These are phyloP conservation scores for Trichomalopsis sarcophagae DNA, from an alignment of 1,140 invertebrate species.

Conservation along the genomic window DNA sequence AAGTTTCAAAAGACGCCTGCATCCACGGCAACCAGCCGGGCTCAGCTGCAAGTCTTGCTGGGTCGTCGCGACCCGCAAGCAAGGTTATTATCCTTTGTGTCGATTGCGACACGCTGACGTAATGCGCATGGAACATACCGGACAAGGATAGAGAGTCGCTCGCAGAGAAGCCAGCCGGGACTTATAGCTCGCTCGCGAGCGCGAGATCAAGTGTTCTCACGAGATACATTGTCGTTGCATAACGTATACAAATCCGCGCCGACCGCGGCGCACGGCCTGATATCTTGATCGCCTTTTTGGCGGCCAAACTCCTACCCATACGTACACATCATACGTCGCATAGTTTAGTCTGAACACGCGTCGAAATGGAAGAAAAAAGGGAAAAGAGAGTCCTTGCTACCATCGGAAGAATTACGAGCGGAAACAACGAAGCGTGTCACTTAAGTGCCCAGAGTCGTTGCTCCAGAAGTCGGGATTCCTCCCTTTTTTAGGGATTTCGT, in stretches of 20 bases:
- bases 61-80: constrained; percentile 22
- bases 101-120: constrained; percentile 47
- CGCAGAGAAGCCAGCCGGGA: neutral
- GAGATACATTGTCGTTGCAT: constrained; percentile 45
- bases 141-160: constrained; percentile 40
- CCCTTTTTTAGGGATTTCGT: too few relatives aligned
- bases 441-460: neutral
- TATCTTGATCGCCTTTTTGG: constrained; percentile 35
- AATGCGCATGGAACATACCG: constrained; percentile 33
- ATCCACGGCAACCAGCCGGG: neutral
- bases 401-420: neutral
- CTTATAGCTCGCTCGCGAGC: neutral
- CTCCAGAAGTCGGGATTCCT: neutral
- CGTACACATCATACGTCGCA: neutral
- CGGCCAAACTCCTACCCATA: neutral
- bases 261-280: neutral
- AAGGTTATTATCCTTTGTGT: constrained; percentile 54
- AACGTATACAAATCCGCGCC: constrained; percentile 32
- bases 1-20: neutral
- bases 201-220: constrained; percentile 51
- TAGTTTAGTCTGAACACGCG: neutral
- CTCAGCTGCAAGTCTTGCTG: neutral
- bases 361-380: neutral
- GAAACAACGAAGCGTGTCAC: neutral
- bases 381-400: neutral